Base-by-base conservation (phyloP, 2,888 invertebrate species). In the Calameuta idolon region DNA sequence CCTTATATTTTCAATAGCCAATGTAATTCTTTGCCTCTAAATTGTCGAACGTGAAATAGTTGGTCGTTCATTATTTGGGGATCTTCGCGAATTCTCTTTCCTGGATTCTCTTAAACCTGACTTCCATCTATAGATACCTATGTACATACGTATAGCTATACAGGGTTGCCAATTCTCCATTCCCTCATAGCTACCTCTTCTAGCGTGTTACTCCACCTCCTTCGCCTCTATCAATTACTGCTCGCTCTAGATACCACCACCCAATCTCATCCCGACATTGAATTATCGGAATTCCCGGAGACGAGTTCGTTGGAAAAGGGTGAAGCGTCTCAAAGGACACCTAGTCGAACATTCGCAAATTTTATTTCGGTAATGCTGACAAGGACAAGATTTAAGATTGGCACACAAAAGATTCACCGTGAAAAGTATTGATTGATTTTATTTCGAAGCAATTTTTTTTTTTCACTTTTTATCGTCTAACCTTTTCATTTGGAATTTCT, bases 201-300 rank as follows among this genome's bases (percentile, higher is more conserved):
- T 5, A 15, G 71, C 74, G 75, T 34, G 40, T 77, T 69, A n/a
- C 37, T 77, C 68, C 74, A 78, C 78, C 77, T 80, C 77, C 80
- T 80, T 77, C 77, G 69, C 77, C 76, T 78, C 82, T 81, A 85
- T 83, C 82, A 83, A 84, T 85, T 83, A 81, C 77, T 80, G 80
- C 74, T 79, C 75, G 81, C 83, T 82, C 80, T 77, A 79, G 74
- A 82, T 80, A 80, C 79, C 80, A 73, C 69, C 79, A 77, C 77
- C 81, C 81, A 83, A 84, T 84, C 81, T 84, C 81, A 82, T 83
- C 77, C 75, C 79, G 77, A 75, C 82, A 86, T 84, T 85, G 83
- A 86, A 85, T 86, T 85, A 85, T 85, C 82, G 84, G 83, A 82
- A 84, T 82, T 83, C 81, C 80, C 80, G 77, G 79, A 71, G 78